Evolutionary conservation across 2,888 invertebrate species (phyloP).

Genomic region (Diarsia rubi): DNA sequence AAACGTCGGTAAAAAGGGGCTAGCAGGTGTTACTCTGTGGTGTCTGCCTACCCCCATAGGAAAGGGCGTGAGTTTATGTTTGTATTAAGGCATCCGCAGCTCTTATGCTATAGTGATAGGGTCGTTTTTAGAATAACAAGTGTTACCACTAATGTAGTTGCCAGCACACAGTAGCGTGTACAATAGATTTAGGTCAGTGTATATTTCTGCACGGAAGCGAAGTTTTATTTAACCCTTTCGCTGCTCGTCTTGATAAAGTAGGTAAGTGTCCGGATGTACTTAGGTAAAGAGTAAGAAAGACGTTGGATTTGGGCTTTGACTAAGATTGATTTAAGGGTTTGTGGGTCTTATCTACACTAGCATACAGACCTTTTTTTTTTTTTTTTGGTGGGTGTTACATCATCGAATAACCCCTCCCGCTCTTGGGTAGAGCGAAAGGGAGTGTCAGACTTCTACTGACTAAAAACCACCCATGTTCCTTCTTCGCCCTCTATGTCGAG

Average conservation of each 20-base stretch:
- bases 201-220: slow-evolving; percentile 23
- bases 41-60: too few relatives aligned
- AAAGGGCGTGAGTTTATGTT: too few relatives aligned
- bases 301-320: background rate
- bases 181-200: slow-evolving; percentile 36
- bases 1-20: too few relatives aligned
- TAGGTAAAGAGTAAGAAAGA: too few relatives aligned
- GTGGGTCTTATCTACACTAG: background rate
- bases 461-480: too few relatives aligned
- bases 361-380: too few relatives aligned
- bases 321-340: background rate
- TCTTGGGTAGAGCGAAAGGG: too few relatives aligned
- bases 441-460: too few relatives aligned
- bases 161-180: background rate
- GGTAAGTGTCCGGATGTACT: slow-evolving; percentile 9
- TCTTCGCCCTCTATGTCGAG: too few relatives aligned
- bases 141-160: background rate
- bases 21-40: too few relatives aligned
- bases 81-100: background rate
- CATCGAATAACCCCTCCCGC: too few relatives aligned
- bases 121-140: background rate
- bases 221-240: slow-evolving; percentile 56
- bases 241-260: slow-evolving; percentile 21
- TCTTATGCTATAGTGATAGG: background rate
- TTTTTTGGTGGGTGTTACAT: too few relatives aligned